Conservation (phyloP, 2,888 invertebrate genomes). For the Parnassius glacialis region DNA sequence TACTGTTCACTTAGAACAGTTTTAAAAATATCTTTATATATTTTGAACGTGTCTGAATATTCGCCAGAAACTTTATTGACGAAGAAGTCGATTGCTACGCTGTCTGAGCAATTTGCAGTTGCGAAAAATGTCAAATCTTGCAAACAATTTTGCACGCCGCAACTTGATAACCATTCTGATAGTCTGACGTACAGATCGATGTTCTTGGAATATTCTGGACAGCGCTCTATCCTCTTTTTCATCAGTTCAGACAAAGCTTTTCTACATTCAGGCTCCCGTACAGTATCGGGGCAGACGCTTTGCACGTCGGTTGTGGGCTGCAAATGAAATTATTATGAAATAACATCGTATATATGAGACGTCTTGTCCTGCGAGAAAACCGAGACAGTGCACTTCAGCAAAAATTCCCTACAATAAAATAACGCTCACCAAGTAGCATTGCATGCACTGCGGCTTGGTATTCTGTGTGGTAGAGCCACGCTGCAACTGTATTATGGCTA, state of each 20-base stretch:
- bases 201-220: slow-evolving; percentile 1
- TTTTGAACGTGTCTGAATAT: neutral
- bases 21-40: slow-evolving; percentile 3
- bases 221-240: neutral
- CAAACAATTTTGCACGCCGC: slow-evolving; percentile 1
- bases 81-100: slow-evolving; percentile 7
- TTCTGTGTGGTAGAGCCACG: too few relatives aligned
- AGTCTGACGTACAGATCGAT: slow-evolving; percentile 3
- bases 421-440: too few relatives aligned
- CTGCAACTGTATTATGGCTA: too few relatives aligned
- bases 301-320: slow-evolving; percentile 12
- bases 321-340: neutral
- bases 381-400: too few relatives aligned
- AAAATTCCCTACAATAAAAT: too few relatives aligned
- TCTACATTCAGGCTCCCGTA: neutral
- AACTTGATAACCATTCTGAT: neutral
- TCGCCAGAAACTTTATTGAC: neutral
- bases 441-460: too few relatives aligned
- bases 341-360: neutral
- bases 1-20: neutral
- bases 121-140: neutral
- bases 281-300: slow-evolving; percentile 6
- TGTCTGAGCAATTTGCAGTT: neutral
- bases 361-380: too few relatives aligned
- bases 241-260: neutral